These are phyloP conservation scores for Eulimnadia texana DNA, from an alignment of 1,140 invertebrate species.

Conservation along the genomic window DNA sequence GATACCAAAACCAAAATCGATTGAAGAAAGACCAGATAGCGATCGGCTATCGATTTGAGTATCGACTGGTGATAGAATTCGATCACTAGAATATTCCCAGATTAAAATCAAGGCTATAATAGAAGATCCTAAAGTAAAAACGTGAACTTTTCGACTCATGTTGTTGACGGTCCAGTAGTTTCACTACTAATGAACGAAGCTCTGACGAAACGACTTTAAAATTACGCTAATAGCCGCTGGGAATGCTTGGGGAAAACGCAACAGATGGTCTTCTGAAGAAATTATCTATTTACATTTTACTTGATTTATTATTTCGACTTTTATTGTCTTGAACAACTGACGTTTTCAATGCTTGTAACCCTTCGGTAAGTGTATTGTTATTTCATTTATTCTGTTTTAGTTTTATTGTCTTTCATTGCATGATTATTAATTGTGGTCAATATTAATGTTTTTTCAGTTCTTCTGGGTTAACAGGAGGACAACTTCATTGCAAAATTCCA, in stretches of 20 bases:
- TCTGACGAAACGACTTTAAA: not conserved
- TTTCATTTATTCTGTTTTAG: too few species aligned
- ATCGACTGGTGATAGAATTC: not conserved
- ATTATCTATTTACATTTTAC: too few species aligned
- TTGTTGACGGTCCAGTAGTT: not conserved
- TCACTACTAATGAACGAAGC: not conserved
- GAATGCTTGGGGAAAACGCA: not conserved
- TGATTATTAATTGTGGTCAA: too few species aligned
- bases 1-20: not conserved
- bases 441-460: too few species aligned
- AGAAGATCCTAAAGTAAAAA: not conserved
- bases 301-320: too few species aligned
- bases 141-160: not conserved
- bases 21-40: not conserved
- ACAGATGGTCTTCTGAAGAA: not conserved
- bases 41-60: not conserved
- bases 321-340: too few species aligned
- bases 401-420: too few species aligned
- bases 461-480: too few species aligned
- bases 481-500: too few species aligned
- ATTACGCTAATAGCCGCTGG: not conserved
- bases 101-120: not conserved
- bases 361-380: too few species aligned
- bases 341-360: too few species aligned
- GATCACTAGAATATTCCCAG: too few species aligned